Evolutionary conservation across 2,888 invertebrate species (phyloP).

Genomic region (Tridacna crocea): DNA sequence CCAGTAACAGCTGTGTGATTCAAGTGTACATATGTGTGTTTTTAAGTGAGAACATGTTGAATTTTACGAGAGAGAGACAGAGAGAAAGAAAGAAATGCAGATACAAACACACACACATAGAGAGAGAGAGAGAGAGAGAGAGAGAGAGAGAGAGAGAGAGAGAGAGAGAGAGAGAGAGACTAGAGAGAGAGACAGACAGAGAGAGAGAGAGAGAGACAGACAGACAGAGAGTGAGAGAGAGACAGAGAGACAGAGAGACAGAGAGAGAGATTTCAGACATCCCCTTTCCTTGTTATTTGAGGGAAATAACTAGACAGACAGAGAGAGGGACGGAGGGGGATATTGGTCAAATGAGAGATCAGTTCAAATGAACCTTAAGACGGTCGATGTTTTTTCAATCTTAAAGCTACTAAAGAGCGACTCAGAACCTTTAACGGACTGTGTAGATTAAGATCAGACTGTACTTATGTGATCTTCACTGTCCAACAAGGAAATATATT

Average conservation of each 20-base stretch:
- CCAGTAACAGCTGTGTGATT: conserved; percentile 20
- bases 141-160: conserved; percentile 25
- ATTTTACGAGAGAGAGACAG: not conserved
- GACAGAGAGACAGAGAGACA: conserved; percentile 2
- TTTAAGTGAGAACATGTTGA: not conserved
- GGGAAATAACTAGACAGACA: not conserved
- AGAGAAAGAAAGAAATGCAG: conserved; percentile 5
- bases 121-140: conserved; percentile 25
- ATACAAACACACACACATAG: too few relatives aligned
- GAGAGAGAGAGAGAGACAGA: too few relatives aligned
- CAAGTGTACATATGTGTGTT: not conserved
- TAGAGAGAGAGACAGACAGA: conserved; percentile 23
- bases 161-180: conserved; percentile 26
- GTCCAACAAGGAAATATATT: too few relatives aligned
- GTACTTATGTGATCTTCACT: too few relatives aligned
- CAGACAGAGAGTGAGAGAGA: too few relatives aligned
- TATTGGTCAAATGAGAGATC: not conserved
- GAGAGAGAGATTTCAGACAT: too few relatives aligned
- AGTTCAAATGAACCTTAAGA: too few relatives aligned
- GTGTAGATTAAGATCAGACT: too few relatives aligned
- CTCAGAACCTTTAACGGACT: too few relatives aligned
- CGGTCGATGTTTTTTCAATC: too few relatives aligned
- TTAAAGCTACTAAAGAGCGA: too few relatives aligned
- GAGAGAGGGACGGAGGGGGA: not conserved
- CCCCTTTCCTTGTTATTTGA: too few relatives aligned